Conservation (phyloP, 2,113 vertebrate genomes). For the Eretmodus cyanostictus region DNA sequence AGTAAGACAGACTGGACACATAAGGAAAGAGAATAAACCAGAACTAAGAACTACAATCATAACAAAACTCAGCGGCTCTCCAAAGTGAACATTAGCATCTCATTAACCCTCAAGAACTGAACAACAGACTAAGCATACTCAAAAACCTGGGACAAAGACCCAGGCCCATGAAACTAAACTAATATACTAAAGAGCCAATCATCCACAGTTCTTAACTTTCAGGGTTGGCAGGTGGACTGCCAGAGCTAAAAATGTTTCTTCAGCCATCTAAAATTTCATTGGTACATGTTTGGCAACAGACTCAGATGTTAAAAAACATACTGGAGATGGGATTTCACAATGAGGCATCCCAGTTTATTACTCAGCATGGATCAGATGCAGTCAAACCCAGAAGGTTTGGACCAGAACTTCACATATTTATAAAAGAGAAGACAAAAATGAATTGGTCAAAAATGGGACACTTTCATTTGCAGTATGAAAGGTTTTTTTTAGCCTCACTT, state of each 20-base stretch:
- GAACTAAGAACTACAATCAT: background rate
- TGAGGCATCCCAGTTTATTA: background rate
- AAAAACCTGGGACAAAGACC: background rate
- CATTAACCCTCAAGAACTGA: background rate
- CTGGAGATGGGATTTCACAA: background rate
- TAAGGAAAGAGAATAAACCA: background rate
- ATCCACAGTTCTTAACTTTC: background rate
- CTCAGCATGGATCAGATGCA: background rate
- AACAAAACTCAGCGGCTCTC: background rate
- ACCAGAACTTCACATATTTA: background rate
- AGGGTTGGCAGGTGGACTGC: background rate
- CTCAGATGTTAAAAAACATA: background rate
- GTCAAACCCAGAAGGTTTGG: background rate
- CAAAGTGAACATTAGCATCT: background rate
- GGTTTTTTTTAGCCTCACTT: background rate
- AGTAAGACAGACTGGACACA: background rate
- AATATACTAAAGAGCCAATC: background rate
- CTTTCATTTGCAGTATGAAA: background rate
- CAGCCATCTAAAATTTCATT: background rate
- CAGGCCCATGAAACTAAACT: background rate
- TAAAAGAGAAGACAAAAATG: background rate
- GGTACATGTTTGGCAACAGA: background rate
- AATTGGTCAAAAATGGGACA: background rate
- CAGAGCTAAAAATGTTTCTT: background rate
- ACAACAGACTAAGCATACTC: background rate